Base-by-base conservation (phyloP, 2,113 vertebrate species). In the Syngnathus scovelli region DNA sequence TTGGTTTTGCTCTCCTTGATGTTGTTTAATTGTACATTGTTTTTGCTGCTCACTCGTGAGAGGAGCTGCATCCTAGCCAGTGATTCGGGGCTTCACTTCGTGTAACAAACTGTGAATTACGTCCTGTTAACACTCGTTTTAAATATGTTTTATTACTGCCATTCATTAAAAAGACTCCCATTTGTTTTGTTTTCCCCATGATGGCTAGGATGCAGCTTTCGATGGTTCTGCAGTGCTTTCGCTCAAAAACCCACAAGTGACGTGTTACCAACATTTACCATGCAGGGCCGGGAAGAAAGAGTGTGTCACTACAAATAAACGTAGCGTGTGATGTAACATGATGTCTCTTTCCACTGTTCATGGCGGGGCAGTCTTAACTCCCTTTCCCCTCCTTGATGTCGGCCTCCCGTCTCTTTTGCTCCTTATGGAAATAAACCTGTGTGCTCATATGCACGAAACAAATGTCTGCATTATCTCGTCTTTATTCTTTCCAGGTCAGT, bases 201-300 rank as follows among this genome's bases (percentile, higher is more conserved):
- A 33, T 90, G 91, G 92, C 90, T 93, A 90, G 91, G 92, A 88
- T 93, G 93, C 89, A 89, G 92, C 92, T 85, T 88, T 92, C n/a
- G 92, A 91, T 91, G 93, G 93, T 94, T 90, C 91, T 91, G 85
- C 88, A 94, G 94, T 94, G 94, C 93, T 94, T 91, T 92, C 88
- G 72, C 80, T 81, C 78, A 82, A 82, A 84, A 77, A 83, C 1
- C 81, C 83, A 84, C 70, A 78, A 82, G 74, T 75, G 67, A 87
- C 85, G 90, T 90, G 89, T 92, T 89, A 89, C 90, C 84, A 87
- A 90, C 92, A 91, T 39, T 94, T 90, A 93, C 92, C 92, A 91
- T 93, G 93, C 92, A 91, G 94, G 92, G 91, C 93, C 88, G 92
- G 91, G 91, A 90, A 89, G 89, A 90, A 88, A 58, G 8, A 48